Evolutionary conservation across 2,113 vertebrate genomes (phyloP), one percentile per base, ranked within the genome.

Genomic region (Ceuthmochares aereus): DNA sequence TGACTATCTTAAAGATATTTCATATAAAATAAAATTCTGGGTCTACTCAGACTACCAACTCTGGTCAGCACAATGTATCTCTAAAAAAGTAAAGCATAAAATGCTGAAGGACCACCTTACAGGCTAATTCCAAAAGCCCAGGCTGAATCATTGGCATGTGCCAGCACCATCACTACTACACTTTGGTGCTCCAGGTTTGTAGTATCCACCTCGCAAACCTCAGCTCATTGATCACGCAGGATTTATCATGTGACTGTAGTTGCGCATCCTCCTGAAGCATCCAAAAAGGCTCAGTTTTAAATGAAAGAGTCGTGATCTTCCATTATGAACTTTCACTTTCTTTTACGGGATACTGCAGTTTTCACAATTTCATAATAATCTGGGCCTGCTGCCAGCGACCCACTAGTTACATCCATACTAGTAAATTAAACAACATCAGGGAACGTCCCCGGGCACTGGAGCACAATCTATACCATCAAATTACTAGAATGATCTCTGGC

Each of bases 301-400:
- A 13, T 20, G 22, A 49, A 21, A 90, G 51, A 59, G 12, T 18
- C 5, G 4, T n/a, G 58, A 77, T 77, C 55, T 52, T 78, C 63
- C 69, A 3, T 32, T 42, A 66, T 0, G 5, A 93, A 73, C 80
- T 90, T 96, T 95, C 80, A 84, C 83, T 95, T 95, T 95, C 94
- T 90, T 97, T 74, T 84, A 89, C 76, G 86, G 68, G 72, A 89
- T 92, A 59, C 51, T 52, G 37, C 51, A 77, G 59, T 89, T 95
- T 93, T 90, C 59, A 70, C 32, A 42, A 18, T 54, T 95, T 77
- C 85, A 58, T 89, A 74, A 86, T 34, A 86, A 90, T 84, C 92
- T 67, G 80, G 83, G 94, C 89, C 86, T 63, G 76, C 52, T 92
- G 92, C 88, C 96, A 96, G 82, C 90, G 76, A 78, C 95, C 92